phyloP scores from a whole-genome alignment of 2,113 vertebrate genomes.

The Brienomyrus longianalis region DNA sequence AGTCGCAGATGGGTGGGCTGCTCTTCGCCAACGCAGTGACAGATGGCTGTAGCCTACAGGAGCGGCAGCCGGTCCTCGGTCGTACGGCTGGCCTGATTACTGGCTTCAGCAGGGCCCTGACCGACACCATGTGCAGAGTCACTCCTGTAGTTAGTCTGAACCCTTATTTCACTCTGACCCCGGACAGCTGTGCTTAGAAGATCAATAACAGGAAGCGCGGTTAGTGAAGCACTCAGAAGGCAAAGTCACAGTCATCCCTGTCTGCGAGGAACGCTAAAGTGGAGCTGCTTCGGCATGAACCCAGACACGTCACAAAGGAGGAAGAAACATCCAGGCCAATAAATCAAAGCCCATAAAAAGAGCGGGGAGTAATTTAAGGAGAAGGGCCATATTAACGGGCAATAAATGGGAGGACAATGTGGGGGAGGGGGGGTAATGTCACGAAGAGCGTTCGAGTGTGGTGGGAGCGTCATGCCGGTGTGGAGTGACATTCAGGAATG shows the following conservation, averaged over 20 bases:
- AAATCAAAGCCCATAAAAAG: constrained; percentile 8
- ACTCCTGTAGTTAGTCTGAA: not conserved
- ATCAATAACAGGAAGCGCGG: not conserved
- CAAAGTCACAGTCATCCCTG: not conserved
- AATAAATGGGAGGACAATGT: not conserved
- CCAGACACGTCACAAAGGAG: not conserved
- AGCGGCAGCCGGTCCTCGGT: not conserved
- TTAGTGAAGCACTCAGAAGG: not conserved
- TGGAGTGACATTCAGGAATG: not conserved
- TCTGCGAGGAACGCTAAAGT: not conserved
- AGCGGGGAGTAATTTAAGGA: not conserved
- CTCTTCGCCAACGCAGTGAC: not conserved
- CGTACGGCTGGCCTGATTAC: not conserved
- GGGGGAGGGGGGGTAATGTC: not conserved
- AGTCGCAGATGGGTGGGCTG: not conserved
- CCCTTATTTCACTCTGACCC: not conserved
- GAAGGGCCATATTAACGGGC: not conserved
- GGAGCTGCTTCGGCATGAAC: not conserved
- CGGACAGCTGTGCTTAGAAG: not conserved
- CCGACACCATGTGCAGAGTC: not conserved
- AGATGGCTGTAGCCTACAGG: constrained; percentile 3
- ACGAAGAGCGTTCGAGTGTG: not conserved
- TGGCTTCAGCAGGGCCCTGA: not conserved
- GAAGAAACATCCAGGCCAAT: not conserved
- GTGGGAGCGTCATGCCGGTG: not conserved